Evolutionary conservation across 2,797 vertebrate genomes (phyloP).

Genomic region (Agapornis canus): DNA sequence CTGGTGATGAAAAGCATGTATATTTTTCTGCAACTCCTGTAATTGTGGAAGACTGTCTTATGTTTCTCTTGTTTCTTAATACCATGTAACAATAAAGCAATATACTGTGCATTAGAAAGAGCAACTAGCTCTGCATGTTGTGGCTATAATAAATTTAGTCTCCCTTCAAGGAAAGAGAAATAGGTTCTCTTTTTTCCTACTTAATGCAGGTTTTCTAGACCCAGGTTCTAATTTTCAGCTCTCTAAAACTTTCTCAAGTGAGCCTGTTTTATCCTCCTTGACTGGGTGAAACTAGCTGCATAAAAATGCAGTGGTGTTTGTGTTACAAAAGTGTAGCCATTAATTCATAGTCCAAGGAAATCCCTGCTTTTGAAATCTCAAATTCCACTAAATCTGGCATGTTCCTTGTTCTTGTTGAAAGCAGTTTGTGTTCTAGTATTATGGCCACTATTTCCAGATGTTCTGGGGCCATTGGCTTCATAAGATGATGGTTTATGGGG

Average conservation of each 20-base stretch:
- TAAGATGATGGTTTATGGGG: background rate
- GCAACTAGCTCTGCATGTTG: background rate
- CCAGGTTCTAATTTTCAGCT: background rate
- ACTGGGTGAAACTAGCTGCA: background rate
- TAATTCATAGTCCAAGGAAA: background rate
- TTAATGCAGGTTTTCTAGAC: background rate
- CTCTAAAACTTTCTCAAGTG: background rate
- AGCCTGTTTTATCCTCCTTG: background rate
- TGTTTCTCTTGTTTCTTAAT: background rate
- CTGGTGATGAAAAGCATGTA: background rate
- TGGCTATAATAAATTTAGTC: background rate
- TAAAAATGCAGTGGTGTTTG: background rate
- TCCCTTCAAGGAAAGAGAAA: background rate
- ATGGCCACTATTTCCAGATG: background rate
- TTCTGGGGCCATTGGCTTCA: background rate
- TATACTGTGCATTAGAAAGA: background rate
- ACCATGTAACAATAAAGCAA: background rate
- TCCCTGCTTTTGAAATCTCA: background rate
- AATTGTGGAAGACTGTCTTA: background rate
- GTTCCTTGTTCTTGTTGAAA: background rate
- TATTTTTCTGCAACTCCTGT: background rate
- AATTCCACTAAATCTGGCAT: background rate
- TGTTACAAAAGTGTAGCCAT: background rate
- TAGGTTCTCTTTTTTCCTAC: background rate
- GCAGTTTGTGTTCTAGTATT: background rate